Evolutionary conservation across 2,888 invertebrate genomes (phyloP).

Genomic region (Eupithecia subfuscata): DNA sequence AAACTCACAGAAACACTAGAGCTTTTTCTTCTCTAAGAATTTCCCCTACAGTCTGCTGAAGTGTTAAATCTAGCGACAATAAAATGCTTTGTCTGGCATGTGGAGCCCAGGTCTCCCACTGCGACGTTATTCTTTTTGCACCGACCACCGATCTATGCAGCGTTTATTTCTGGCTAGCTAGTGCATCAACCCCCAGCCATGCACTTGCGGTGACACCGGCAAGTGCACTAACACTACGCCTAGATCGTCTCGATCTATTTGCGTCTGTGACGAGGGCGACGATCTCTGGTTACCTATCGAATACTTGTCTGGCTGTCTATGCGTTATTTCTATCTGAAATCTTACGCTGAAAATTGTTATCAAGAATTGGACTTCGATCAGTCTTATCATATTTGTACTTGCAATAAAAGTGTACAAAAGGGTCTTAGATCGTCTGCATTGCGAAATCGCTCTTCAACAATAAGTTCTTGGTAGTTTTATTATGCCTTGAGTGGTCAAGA

Average conservation of each 20-base stretch:
- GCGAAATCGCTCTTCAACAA: neutral
- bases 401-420: neutral
- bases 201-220: constrained; percentile 34
- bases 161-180: constrained; percentile 38
- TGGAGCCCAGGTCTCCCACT: constrained; percentile 14
- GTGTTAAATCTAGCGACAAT: neutral
- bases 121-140: constrained; percentile 20
- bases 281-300: constrained; percentile 38
- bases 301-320: constrained; percentile 33
- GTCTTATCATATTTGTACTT: neutral
- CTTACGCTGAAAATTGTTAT: neutral
- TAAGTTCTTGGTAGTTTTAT: neutral
- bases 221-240: constrained; percentile 41
- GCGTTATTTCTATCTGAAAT: neutral
- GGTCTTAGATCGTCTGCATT: neutral
- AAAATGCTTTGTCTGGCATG: constrained; percentile 1
- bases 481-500: neutral
- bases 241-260: constrained; percentile 40
- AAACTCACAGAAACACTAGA: neutral
- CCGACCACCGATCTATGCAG: constrained; percentile 8
- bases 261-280: constrained; percentile 38
- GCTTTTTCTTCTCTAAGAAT: neutral
- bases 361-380: neutral
- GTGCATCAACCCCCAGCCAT: constrained; percentile 52
- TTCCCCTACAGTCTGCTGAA: neutral